These are phyloP conservation scores for Choristoneura rosaceana DNA, from an alignment of 2,888 invertebrate genomes.

Conservation along the genomic window DNA sequence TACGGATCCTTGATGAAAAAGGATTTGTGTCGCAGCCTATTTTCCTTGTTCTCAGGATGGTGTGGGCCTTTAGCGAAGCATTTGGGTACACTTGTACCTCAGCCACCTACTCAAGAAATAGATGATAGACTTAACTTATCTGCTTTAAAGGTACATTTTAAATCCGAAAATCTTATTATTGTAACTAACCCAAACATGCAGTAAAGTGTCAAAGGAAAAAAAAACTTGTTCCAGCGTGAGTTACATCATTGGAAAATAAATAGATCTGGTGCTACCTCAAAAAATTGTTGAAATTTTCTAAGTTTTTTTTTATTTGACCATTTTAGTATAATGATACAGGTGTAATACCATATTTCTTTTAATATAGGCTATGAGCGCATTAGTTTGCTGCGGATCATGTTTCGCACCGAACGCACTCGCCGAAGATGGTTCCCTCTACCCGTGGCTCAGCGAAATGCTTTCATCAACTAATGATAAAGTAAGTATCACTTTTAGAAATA, in stretches of 20 bases:
- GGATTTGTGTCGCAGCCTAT: slow-evolving; percentile 94
- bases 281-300: too few species aligned
- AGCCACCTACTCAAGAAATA: slow-evolving; percentile 65
- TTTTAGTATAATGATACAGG: neutral
- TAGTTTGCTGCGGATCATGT: slow-evolving; percentile 97
- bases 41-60: slow-evolving; percentile 97
- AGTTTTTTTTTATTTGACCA: too few species aligned
- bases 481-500: neutral
- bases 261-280: too few species aligned
- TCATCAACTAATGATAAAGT: slow-evolving; percentile 95
- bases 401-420: slow-evolving; percentile 94
- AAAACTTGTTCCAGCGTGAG: too few species aligned
- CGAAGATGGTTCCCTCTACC: slow-evolving; percentile 96
- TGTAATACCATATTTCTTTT: neutral
- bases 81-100: slow-evolving; percentile 81
- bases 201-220: too few species aligned
- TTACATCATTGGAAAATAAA: too few species aligned
- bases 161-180: neutral
- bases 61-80: slow-evolving; percentile 94
- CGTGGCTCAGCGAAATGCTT: slow-evolving; percentile 96
- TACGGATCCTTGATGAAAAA: slow-evolving; percentile 94
- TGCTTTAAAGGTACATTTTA: slow-evolving; percentile 82
- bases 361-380: slow-evolving; percentile 95
- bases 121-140: slow-evolving; percentile 87
- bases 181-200: too few species aligned